Base-by-base conservation (phyloP, 2,113 vertebrate species). In the Chloropsis hardwickii region DNA sequence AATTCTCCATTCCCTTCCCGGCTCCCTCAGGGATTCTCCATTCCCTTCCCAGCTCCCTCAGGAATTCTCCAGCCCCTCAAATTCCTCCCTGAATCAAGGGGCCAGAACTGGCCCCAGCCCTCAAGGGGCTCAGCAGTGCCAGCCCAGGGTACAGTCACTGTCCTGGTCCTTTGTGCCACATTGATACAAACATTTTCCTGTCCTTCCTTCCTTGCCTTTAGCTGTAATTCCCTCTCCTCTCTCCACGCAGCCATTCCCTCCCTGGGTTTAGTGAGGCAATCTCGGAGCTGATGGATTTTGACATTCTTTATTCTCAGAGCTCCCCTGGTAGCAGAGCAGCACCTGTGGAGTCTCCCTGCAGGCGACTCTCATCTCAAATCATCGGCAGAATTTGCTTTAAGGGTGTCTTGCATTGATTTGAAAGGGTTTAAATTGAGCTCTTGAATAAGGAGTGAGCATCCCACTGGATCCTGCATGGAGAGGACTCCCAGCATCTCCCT, bases 291-390 rank as follows among this genome's bases (percentile, higher is more conserved):
- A 14, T 4, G 42, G 47, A 22, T 74, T 66, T 62, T 28, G 42
- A 1, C 3, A 1, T 31, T 27, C 3, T 6, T 3, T 13, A 2
- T 64, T 35, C 61, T 47, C 44, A 22, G 1, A 24, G 72, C 56
- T 40, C 12, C 50, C 72, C 28, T 2, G 3, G 64, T 4, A 24
- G 54, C 50, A 65, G 66, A 94, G 62, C 22, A 82, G 42, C 53
- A 28, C 58, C 71, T 40, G 44, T 19, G 51, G 47, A 14, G 21
- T 37, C 28, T 54, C 83, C 71, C 83, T 62, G 83, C 6, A 3
- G 64, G 77, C 47, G 40, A 58, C 25, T 50, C 67, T 84, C 29
- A 3, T 66, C 76, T 51, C 56, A 71, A 73, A 40, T 50, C 80
- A 37, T 9, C 7, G 6, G 29, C 61, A 53, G n/a, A 72, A 50